Percentiles rank a stretch among this genome's conserved stretches.
phyloP scores from a whole-genome alignment of 2,797 vertebrate genomes.

The Coregonus suidteri region DNA sequence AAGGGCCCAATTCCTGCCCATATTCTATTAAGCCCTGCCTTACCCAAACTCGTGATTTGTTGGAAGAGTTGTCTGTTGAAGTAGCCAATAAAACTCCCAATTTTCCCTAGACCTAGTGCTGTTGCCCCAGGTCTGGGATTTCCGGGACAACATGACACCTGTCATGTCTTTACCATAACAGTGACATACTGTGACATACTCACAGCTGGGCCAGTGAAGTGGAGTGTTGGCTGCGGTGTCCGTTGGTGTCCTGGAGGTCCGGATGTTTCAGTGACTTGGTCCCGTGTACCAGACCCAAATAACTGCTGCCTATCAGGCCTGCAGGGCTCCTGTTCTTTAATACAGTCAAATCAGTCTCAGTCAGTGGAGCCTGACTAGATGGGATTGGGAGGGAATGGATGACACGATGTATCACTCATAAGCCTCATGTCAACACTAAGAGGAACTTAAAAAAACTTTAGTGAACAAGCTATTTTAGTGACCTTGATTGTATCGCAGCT shows the following conservation, averaged over 20 bases:
- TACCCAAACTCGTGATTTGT: too few species aligned
- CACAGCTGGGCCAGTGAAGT: constrained; percentile 3
- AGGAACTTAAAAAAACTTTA: too few species aligned
- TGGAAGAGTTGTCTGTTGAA: too few species aligned
- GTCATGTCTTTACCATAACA: background rate
- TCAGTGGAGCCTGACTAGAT: background rate
- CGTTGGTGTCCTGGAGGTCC: background rate
- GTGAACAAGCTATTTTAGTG: too few species aligned
- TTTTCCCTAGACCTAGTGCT: too few species aligned
- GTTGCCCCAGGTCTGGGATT: background rate
- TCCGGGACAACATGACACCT: background rate
- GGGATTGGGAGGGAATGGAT: background rate
- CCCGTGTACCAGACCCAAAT: background rate
- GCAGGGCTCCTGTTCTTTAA: background rate
- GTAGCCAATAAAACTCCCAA: too few species aligned
- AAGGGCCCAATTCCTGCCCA: too few species aligned
- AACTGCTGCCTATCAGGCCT: background rate
- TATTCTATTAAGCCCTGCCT: too few species aligned
- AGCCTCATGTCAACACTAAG: too few species aligned
- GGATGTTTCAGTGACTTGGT: background rate
- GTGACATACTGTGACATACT: background rate
- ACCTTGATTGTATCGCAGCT: too few species aligned
- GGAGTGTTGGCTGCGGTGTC: background rate
- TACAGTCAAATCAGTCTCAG: background rate
- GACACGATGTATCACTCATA: background rate